Evolutionary conservation across 1,140 invertebrate genomes (phyloP), one percentile per base, ranked within the genome.

Genomic region (Drosophila kepulauana): DNA sequence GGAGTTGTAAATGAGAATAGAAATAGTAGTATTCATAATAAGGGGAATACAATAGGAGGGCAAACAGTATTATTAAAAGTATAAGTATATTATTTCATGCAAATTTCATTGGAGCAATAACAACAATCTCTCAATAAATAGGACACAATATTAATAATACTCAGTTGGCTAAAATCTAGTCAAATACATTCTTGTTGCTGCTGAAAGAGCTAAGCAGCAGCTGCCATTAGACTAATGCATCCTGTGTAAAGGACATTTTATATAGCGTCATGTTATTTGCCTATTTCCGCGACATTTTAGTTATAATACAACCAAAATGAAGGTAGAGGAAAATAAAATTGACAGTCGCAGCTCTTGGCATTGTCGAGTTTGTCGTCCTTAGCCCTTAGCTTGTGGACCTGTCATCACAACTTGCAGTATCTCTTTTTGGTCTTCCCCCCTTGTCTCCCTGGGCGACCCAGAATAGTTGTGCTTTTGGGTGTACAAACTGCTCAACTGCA

Each of bases 401-500:
- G n/a, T 1, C 2, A 20, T 20, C 30, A 15, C 57, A 51, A 16
- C 35, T 35, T 57, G 20, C 5, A 46, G 15, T 13, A 25, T 57
- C 62, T 45, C 58, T 8, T 10, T 8, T 49, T 51, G 43, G 51
- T 38, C 35, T 35, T 59, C 30, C 25, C 25, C 11, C 20, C 8
- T 13, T 35, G 30, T 5, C 48, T 63, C 43, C 49, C 35, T 38
- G 33, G 54, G 13, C 13, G 3, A 72, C 65, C 65, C 71, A 15
- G 64, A 78, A 72, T 66, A 67, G 85, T 90, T 89, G 85, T 89
- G 78, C 86, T 90, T 89, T 89, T 89, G 68, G 68, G 67, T 66
- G 48, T 20, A 56, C 51, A 63, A 82, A 75, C 58, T 88, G 85
- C 85, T 89, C 85, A 89, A 86, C 86, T 90, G 75, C 86, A 85